Evolutionary conservation across 2,888 invertebrate species (phyloP), one percentile per base, ranked within the genome.

Genomic region (Crematogaster levior): DNA sequence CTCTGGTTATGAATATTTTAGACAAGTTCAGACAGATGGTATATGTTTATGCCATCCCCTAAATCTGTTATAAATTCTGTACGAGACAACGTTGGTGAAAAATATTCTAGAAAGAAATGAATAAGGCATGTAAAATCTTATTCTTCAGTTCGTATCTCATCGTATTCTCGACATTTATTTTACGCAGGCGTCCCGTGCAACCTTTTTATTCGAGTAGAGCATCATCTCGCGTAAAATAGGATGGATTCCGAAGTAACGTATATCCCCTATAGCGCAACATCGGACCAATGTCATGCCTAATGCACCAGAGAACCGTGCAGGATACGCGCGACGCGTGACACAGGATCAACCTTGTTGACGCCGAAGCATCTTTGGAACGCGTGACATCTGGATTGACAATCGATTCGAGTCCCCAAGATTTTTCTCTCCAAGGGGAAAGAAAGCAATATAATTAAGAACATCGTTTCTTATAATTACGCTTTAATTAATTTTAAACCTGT

Each of bases 241-340:
- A 77, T 68, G 30, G 56, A 58, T 70, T 34, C 40, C 24, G n/a
- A 58, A 77, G 43, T 56, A 77, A 56, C 53, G 34, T 61, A 43
- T 77, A 43, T 77, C 30, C 68, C 27, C 12, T 77, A 18, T 53
- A 24, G 27, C 53, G 56, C 43, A 58, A 68, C 70, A 34, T 79
- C 68, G 56, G 30, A 27, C 56, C 56, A 30, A 68, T 77, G 70
- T 79, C 77, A 77, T 68, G 30, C 30, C 34, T 56, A 58, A 70
- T 24, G 43, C 56, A 68, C 34, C 77, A 18, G 34, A 79, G 68
- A 56, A 58, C 24, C 68, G 43, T 77, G 68, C 40, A 79, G 43
- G 21, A 40, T 79, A 68, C 30, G 56, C 68, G 56, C 70, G 70
- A 79, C 70, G 56, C 70, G 56, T 34, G 43, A 79, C 34, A 79